Percentiles rank a stretch among this genome's conserved stretches.
phyloP scores from a whole-genome alignment of 2,888 invertebrate species.

The Odontocolon sp. region DNA sequence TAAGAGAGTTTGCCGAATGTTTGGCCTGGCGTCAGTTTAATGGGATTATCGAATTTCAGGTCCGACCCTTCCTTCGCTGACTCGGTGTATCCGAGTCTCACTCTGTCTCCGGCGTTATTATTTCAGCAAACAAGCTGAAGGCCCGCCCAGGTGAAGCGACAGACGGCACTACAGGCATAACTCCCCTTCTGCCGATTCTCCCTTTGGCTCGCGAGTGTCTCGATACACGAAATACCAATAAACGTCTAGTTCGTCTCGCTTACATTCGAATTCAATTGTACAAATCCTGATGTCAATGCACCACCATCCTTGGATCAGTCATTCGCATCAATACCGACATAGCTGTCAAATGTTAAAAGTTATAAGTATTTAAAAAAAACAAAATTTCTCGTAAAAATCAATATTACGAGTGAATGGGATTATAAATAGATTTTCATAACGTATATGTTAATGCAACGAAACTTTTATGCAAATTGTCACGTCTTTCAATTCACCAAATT shows the following conservation, averaged over 20 bases:
- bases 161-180: constrained; percentile 35
- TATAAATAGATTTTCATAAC: too few relatives aligned
- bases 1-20: constrained; percentile 59
- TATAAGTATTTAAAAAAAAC: too few relatives aligned
- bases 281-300: too few relatives aligned
- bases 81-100: constrained; percentile 20
- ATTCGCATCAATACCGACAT: too few relatives aligned
- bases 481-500: too few relatives aligned
- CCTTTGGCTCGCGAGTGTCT: not conserved
- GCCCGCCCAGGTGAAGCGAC: constrained; percentile 60
- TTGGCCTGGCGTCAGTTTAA: constrained; percentile 60
- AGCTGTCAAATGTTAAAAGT: too few relatives aligned
- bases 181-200: not conserved
- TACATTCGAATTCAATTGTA: too few relatives aligned
- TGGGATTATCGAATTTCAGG: constrained; percentile 70
- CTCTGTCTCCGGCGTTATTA: constrained; percentile 63
- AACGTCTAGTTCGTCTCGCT: constrained; percentile 5
- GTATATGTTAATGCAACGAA: too few relatives aligned
- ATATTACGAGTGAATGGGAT: too few relatives aligned
- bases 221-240: constrained; percentile 36
- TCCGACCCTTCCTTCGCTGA: constrained; percentile 49
- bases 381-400: too few relatives aligned
- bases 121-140: constrained; percentile 66
- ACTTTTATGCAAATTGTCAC: too few relatives aligned
- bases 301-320: too few relatives aligned